Percentiles rank a stretch among this genome's conserved stretches.
These are phyloP conservation scores for Ispidina picta DNA, from an alignment of 2,797 vertebrate genomes.

Conservation along the genomic window DNA sequence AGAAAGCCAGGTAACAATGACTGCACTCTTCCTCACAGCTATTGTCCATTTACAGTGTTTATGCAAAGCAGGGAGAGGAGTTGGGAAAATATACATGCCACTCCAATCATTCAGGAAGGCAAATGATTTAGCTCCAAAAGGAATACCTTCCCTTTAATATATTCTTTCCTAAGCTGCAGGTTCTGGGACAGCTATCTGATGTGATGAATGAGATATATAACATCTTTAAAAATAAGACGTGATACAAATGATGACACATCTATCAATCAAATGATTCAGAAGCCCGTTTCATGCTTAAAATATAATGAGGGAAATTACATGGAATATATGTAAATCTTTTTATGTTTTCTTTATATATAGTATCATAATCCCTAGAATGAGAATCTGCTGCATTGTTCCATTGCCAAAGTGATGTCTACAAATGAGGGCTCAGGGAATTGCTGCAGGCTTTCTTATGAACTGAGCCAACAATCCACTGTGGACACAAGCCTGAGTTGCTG, in stretches of 20 bases:
- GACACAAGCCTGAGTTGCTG: conserved; percentile 35
- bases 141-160: neutral
- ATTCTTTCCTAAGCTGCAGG: neutral
- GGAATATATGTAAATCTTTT: conserved; percentile 29
- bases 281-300: neutral
- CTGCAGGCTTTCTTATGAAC: conserved; percentile 56
- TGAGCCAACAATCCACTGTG: conserved; percentile 53
- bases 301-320: neutral
- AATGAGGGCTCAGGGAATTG: conserved; percentile 57
- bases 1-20: neutral
- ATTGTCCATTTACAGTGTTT: neutral
- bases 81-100: neutral
- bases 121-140: neutral
- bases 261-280: neutral
- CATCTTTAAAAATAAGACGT: neutral
- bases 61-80: neutral
- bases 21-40: neutral
- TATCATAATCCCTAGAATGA: neutral
- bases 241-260: neutral
- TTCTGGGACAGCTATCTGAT: neutral
- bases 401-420: conserved; percentile 33
- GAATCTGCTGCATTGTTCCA: conserved; percentile 20
- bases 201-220: neutral
- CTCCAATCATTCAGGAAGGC: neutral
- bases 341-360: conserved; percentile 34